Conservation (phyloP, 2,888 invertebrate genomes). For the Gortyna flavago region DNA sequence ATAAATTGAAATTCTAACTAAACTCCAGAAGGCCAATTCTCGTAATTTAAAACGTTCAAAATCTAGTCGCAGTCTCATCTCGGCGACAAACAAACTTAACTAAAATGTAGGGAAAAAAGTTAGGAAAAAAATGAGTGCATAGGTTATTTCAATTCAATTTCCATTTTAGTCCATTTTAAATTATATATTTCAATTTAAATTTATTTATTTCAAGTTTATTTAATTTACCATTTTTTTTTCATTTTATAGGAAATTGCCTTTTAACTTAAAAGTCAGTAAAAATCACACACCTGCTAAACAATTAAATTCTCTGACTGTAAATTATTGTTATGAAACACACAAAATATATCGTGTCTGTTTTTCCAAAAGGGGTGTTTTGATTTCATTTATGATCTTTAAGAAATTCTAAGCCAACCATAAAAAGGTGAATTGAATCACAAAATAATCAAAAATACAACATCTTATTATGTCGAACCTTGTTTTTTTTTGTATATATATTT, state of each 20-base stretch:
- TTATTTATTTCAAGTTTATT: too few relatives aligned
- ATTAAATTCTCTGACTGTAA: not conserved
- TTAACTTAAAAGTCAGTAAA: not conserved
- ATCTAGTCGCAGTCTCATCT: too few relatives aligned
- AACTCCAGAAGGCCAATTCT: too few relatives aligned
- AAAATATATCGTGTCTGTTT: not conserved
- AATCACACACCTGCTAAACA: not conserved
- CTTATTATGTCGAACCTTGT: not conserved
- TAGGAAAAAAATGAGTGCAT: not conserved
- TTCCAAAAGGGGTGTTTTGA: not conserved
- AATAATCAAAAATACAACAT: not conserved
- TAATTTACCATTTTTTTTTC: too few relatives aligned
- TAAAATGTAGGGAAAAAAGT: not conserved
- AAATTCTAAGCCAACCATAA: not conserved
- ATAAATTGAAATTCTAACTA: too few relatives aligned
- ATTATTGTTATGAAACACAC: not conserved
- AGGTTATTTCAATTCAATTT: too few relatives aligned
- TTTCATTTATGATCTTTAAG: not conserved
- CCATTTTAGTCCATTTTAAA: too few relatives aligned
- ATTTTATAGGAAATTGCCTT: too few relatives aligned
- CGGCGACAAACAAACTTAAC: too few relatives aligned
- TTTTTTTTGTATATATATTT: too few relatives aligned
- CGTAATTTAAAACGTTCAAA: too few relatives aligned
- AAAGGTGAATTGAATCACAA: not conserved
- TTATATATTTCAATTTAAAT: too few relatives aligned